Conservation (phyloP, 2,113 vertebrate species). For the Oncorhynchus gorbuscha region DNA sequence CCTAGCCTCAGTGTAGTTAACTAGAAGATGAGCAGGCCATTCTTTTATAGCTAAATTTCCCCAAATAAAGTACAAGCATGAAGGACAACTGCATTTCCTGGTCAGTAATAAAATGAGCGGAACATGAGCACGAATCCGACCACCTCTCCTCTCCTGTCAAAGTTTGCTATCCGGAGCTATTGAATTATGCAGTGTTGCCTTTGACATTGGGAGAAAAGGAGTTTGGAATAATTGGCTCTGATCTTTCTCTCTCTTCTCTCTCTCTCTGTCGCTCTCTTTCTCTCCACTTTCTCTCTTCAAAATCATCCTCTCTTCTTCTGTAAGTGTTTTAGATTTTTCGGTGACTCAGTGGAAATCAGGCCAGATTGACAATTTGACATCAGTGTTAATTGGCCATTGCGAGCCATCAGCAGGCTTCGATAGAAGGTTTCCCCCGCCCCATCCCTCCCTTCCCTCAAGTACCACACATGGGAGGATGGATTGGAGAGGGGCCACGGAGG, state of each 20-base stretch:
- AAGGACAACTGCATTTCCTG: constrained; percentile 41
- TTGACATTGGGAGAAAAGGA: constrained; percentile 56
- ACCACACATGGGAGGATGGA: constrained; percentile 10
- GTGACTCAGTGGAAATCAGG: constrained; percentile 65
- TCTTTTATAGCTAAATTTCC: neutral
- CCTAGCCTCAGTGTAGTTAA: neutral
- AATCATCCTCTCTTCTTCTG: constrained; percentile 31
- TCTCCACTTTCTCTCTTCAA: constrained; percentile 4
- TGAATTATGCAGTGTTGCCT: constrained; percentile 58
- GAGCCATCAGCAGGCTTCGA: constrained; percentile 50
- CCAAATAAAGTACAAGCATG: constrained; percentile 14
- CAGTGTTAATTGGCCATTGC: constrained; percentile 66
- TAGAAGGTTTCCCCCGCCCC: constrained; percentile 35
- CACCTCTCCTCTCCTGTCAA: neutral
- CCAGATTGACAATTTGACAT: constrained; percentile 71
- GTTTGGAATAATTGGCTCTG: constrained; percentile 54
- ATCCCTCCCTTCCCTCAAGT: constrained; percentile 11
- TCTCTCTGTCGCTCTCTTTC: neutral
- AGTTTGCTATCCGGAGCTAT: constrained; percentile 28
- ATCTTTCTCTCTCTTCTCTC: constrained; percentile 38
- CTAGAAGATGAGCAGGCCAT: neutral
- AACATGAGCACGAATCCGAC: constrained; percentile 18
- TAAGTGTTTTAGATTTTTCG: constrained; percentile 60
- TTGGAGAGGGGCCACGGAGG: constrained; percentile 9
- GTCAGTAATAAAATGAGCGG: constrained; percentile 40